phyloP scores from a whole-genome alignment of 2,888 invertebrate genomes.

The Patella caerulea region DNA sequence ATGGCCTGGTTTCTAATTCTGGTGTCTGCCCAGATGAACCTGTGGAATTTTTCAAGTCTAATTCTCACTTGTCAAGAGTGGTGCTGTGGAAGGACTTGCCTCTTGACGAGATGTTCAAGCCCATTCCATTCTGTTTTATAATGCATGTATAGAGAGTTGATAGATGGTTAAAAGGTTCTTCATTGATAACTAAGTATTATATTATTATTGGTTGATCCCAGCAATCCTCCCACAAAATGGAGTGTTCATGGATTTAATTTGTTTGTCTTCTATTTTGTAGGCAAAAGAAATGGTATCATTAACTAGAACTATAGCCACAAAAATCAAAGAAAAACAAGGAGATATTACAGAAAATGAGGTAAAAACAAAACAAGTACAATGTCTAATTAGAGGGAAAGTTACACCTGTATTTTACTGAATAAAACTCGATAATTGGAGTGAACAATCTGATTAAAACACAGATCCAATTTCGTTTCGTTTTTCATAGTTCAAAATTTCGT shows the following conservation, averaged over 20 bases:
- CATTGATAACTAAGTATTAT: not conserved
- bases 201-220: not conserved
- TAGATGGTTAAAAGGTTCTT: not conserved
- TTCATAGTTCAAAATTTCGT: too few relatives aligned
- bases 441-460: too few relatives aligned
- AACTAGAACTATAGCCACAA: constrained; percentile 91
- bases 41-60: too few relatives aligned
- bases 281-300: constrained; percentile 97
- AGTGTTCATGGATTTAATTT: not conserved
- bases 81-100: not conserved
- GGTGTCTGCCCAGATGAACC: too few relatives aligned
- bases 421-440: too few relatives aligned
- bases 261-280: constrained; percentile 46
- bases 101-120: not conserved
- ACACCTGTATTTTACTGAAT: too few relatives aligned
- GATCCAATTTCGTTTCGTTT: too few relatives aligned
- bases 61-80: too few relatives aligned
- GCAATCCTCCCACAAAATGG: too few relatives aligned
- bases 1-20: too few relatives aligned
- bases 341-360: constrained; percentile 93
- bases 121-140: not conserved
- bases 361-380: constrained; percentile 12
- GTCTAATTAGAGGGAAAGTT: too few relatives aligned
- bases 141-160: not conserved
- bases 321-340: constrained; percentile 94